These are phyloP conservation scores for Synchiropus splendidus DNA, from an alignment of 2,113 vertebrate species.

Conservation along the genomic window DNA sequence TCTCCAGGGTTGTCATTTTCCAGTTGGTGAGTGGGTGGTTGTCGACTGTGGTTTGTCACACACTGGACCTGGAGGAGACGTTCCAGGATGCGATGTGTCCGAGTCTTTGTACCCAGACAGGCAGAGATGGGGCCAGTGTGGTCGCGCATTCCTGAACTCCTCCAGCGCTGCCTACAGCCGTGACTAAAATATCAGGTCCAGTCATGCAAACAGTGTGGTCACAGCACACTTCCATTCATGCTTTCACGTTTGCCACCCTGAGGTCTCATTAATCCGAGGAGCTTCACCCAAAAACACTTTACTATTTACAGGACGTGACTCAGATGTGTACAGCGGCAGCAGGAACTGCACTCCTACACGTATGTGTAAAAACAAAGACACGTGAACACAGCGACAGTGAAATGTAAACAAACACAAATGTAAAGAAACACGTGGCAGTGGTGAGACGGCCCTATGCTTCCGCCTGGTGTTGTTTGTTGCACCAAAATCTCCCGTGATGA, in stretches of 20 bases:
- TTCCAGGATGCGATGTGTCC: conserved; percentile 44
- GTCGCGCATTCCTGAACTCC: conserved; percentile 67
- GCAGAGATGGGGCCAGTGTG: conserved; percentile 51
- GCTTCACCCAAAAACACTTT: conserved; percentile 4
- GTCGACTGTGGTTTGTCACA: conserved; percentile 61
- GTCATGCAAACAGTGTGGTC: conserved; percentile 47
- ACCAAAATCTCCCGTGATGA: too few species aligned
- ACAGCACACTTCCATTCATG: conserved; percentile 37
- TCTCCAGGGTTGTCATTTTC: conserved; percentile 67
- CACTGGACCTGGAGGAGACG: conserved; percentile 22
- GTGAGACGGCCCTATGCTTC: neutral
- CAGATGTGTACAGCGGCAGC: conserved; percentile 4
- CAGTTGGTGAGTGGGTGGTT: conserved; percentile 59
- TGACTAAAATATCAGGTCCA: conserved; percentile 60
- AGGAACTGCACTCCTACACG: conserved; percentile 13
- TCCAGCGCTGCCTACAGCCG: conserved; percentile 60
- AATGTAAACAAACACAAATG: neutral
- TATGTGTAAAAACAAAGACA: conserved; percentile 53
- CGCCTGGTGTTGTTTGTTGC: too few species aligned
- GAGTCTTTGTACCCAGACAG: conserved; percentile 46
- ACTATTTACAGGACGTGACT: conserved; percentile 25
- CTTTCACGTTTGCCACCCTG: conserved; percentile 21
- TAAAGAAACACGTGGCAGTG: neutral
- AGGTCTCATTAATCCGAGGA: conserved; percentile 1
- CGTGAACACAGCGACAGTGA: conserved; percentile 6